Evolutionary conservation across 2,888 invertebrate species (phyloP).

Genomic region (Plemyria rubiginata): DNA sequence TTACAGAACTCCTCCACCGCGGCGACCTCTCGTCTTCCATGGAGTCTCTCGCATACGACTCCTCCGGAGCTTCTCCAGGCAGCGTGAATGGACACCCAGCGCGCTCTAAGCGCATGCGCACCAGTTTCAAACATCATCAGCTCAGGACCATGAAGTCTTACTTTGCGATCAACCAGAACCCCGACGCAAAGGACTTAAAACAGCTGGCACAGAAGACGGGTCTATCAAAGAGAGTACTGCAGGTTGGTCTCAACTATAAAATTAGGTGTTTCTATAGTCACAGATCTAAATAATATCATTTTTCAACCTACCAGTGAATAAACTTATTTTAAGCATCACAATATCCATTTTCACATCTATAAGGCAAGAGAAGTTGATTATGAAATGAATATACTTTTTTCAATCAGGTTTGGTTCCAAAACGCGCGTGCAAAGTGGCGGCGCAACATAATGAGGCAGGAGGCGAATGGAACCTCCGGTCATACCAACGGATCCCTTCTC

Average conservation of each 20-base stretch:
- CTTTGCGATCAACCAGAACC: conserved; percentile 99
- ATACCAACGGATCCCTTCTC: conserved; percentile 57
- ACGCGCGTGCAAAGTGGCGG: conserved; percentile 99
- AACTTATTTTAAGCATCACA: no score
- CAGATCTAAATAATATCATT: no score
- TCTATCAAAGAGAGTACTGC: conserved; percentile 97
- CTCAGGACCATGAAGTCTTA: conserved; percentile 99
- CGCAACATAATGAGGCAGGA: conserved; percentile 96
- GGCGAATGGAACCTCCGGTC: conserved; percentile 60
- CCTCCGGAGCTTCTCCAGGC: conserved; percentile 89
- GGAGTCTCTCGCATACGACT: conserved; percentile 91
- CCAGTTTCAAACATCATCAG: conserved; percentile 99
- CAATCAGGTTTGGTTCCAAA: conserved; percentile 99
- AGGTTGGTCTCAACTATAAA: conserved; percentile 86
- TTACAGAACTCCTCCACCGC: conserved; percentile 89
- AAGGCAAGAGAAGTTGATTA: no score
- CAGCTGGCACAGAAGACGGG: conserved; percentile 99
- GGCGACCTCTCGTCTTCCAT: conserved; percentile 90
- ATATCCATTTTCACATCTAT: no score
- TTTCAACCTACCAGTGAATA: no score
- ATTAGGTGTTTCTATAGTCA: background rate
- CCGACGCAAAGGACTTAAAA: conserved; percentile 99
- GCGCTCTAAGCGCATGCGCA: conserved; percentile 98
- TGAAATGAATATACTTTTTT: conserved; percentile 1
- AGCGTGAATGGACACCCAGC: conserved; percentile 85